Base-by-base conservation (phyloP, 2,888 invertebrate species). In the Rhingia campestris region DNA sequence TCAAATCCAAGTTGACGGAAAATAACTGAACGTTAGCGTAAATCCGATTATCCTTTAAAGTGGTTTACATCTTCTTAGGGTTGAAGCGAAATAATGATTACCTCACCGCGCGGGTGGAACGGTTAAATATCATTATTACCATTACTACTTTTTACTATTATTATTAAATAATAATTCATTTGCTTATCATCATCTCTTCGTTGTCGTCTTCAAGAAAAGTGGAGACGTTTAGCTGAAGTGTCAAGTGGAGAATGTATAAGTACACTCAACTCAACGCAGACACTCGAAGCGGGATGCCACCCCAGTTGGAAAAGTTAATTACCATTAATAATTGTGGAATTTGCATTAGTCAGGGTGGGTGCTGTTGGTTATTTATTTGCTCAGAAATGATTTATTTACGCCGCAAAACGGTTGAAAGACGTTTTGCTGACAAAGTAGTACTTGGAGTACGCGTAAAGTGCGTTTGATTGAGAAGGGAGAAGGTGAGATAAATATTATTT, bases 151-250 rank as follows among this genome's bases (percentile, higher is more conserved):
- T 53, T 53, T 45, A 76, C 69, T 70, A 81, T 64, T 70, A 81
- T 76, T 81, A 81, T 82, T 82, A 63, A 82, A 82, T 82, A 77
- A 77, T 82, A 72, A 72, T 37, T 67, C 61, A 82, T 77, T 77
- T 73, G 61, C 77, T 67, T 82, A 77, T 77, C 77, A 33, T 67
- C 72, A 63, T 59, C 47, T 30, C 59, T 47, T 64, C 22, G 22
- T 2, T 22, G 22, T 22, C 22, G 22, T 22, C 39, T 45, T 39
- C 47, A 2, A 22, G 22, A 2, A 22, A 22, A 22, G 22, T 22
- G 37, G 56, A 41, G 41, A 51, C 35, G 47, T 9, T 41, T 30
- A 35, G 51, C 49, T 41, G 59, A 58, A 49, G 59, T 66, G 66
- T 66, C 59, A 66, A 63, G 53, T 63, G 37, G 41, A 70, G 59